Evolutionary conservation across 1,140 invertebrate genomes (phyloP), one percentile per base, ranked within the genome.

Genomic region (Nasonia giraulti): DNA sequence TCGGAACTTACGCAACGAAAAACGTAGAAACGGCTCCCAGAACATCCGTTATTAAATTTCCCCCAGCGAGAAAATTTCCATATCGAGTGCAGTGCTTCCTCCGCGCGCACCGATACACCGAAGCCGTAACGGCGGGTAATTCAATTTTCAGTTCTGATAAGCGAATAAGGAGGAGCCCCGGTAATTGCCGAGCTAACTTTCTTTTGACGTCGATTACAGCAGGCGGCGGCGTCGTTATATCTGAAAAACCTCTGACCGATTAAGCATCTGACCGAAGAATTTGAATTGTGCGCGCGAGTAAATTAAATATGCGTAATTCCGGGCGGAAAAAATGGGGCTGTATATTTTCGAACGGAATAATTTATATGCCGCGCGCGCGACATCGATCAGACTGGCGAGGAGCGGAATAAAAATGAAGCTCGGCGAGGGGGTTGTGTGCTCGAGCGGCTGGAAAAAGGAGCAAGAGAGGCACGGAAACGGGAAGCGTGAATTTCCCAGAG

Each of bases 401-500:
- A 55, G 20, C 1, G 37, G 33, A 66, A 75, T 75, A 76, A 76
- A 82, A 82, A 75, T 55, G 31, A 73, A 82, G 14, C 44, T 11
- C 20, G 20, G 12, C 33, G 4, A 5, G 0, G 6, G 40, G 50
- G 10, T 14, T 40, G 44, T 8, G 31, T 27, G 50, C 74, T 2
- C n/a, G n/a, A 40, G n/a, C 2, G n/a, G 3, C 23, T 71, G 27
- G 14, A 62, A 77, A 77, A 68, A 77, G 37, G 12, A 79, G 11
- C 17, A 77, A 55, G 31, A 78, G 7, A 62, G 40, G 79, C 0
- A 11, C 7, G 37, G 62, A 47, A n/a, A 50, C 5, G 66, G 20
- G 23, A 68, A 5, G n/a, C 82, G 37, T 4, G 74, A 84, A 74
- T 84, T 84, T 84, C 68, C 83, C 83, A 73, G 69, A 44, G 83